Percentiles rank a stretch among this genome's conserved stretches.
Evolutionary conservation across 2,888 invertebrate species (phyloP).

Genomic region (Chrysolina oricalcia): DNA sequence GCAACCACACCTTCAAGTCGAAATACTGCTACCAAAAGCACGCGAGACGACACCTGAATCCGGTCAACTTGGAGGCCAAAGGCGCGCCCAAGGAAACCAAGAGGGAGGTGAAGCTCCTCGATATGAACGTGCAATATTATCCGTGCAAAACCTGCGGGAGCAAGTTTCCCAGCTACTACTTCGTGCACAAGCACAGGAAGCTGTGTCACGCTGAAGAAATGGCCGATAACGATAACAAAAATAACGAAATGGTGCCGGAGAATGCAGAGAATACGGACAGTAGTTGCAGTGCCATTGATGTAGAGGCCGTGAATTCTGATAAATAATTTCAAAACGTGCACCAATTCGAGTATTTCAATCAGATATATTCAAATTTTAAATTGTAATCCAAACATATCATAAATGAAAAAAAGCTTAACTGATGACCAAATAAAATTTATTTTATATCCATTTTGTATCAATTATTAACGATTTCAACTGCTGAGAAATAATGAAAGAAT

Average conservation of each 20-base stretch:
- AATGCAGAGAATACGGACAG: conserved; percentile 56
- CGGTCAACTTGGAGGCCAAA: conserved; percentile 72
- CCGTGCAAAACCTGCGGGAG: conserved; percentile 94
- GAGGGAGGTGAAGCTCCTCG: conserved; percentile 79
- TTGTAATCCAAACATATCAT: conserved; percentile 1
- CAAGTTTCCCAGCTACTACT: conserved; percentile 94
- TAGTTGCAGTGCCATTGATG: conserved; percentile 64
- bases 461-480: not conserved
- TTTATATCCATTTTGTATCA: not conserved
- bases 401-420: not conserved
- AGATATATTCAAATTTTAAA: not conserved
- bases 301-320: conserved; percentile 61
- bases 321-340: conserved; percentile 36
- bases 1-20: conserved; percentile 87
- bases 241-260: conserved; percentile 66
- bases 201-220: conserved; percentile 84
- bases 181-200: conserved; percentile 93
- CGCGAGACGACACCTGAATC: conserved; percentile 80
- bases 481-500: too few species aligned
- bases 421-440: not conserved
- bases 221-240: conserved; percentile 68
- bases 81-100: conserved; percentile 64
- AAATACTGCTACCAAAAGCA: conserved; percentile 91
- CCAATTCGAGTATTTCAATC: not conserved
- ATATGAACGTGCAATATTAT: conserved; percentile 91